Evolutionary conservation across 2,797 vertebrate species (phyloP).

Genomic region (Silurus aristotelis): DNA sequence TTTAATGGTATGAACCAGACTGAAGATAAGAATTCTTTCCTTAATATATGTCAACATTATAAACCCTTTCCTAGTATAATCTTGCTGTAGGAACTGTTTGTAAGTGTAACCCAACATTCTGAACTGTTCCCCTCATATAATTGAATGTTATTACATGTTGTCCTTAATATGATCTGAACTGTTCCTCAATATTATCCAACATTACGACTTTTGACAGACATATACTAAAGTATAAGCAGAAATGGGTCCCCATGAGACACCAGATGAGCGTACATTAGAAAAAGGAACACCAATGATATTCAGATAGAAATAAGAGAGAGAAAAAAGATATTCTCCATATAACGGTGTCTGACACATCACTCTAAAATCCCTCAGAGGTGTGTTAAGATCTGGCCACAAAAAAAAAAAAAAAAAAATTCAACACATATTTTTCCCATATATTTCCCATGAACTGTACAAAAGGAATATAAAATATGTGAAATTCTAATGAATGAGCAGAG

Average conservation of each 20-base stretch:
- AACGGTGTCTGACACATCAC: too few relatives aligned
- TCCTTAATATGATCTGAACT: background rate
- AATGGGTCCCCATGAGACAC: background rate
- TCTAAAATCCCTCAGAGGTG: background rate
- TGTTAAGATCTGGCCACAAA: background rate
- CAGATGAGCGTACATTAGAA: background rate
- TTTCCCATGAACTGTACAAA: background rate
- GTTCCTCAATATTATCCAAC: background rate
- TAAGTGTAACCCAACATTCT: background rate
- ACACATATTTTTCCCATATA: background rate
- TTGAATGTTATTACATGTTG: too few relatives aligned
- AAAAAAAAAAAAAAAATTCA: background rate
- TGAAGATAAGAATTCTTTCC: background rate
- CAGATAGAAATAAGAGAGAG: background rate
- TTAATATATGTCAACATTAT: rapidly evolving
- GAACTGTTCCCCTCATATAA: background rate
- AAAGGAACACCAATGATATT: background rate
- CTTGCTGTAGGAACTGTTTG: background rate
- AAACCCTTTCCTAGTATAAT: background rate
- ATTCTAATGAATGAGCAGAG: background rate
- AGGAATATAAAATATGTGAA: background rate
- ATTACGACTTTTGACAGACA: background rate
- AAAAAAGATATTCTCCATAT: background rate
- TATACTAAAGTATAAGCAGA: background rate
- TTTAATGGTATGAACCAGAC: too few relatives aligned